Evolutionary conservation across 2,888 invertebrate genomes (phyloP).

Genomic region (Drepana falcataria): DNA sequence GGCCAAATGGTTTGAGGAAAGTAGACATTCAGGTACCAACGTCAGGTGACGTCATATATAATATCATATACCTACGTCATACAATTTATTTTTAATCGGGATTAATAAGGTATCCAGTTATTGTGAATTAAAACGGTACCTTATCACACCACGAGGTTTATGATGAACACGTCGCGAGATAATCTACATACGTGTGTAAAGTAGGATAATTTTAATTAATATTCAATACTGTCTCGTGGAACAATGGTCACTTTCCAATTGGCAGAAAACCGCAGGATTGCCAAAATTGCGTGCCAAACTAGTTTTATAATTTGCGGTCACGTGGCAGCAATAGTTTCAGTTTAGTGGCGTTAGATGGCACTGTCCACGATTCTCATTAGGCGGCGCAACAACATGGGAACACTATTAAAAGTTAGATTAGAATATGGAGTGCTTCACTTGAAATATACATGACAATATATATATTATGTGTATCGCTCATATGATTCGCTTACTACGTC

Average conservation of each 20-base stretch:
- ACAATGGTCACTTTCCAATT: slow-evolving; percentile 36
- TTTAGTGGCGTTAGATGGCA: slow-evolving; percentile 20
- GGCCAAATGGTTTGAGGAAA: too few species aligned
- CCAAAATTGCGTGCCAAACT: slow-evolving; percentile 27
- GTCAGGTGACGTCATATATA: too few species aligned
- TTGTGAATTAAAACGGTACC: too few species aligned
- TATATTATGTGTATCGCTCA: too few species aligned
- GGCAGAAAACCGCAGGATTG: slow-evolving; percentile 26
- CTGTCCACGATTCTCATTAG: slow-evolving; percentile 32
- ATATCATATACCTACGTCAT: too few species aligned
- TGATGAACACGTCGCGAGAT: too few species aligned
- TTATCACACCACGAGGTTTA: too few species aligned
- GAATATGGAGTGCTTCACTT: slow-evolving; percentile 6
- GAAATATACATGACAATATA: not conserved
- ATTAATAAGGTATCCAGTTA: too few species aligned
- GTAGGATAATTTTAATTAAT: slow-evolving; percentile 17
- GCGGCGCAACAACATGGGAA: slow-evolving; percentile 18
- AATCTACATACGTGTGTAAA: too few species aligned
- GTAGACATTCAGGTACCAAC: too few species aligned
- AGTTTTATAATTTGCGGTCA: slow-evolving; percentile 47
- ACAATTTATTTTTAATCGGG: too few species aligned
- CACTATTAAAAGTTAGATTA: slow-evolving; percentile 20
- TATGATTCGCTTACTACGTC: too few species aligned
- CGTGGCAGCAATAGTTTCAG: slow-evolving; percentile 21
- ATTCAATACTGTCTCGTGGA: slow-evolving; percentile 21